Percentiles rank a stretch among this genome's conserved stretches.
Conservation (phyloP, 2,888 invertebrate species). For the Incurvaria masculella region DNA sequence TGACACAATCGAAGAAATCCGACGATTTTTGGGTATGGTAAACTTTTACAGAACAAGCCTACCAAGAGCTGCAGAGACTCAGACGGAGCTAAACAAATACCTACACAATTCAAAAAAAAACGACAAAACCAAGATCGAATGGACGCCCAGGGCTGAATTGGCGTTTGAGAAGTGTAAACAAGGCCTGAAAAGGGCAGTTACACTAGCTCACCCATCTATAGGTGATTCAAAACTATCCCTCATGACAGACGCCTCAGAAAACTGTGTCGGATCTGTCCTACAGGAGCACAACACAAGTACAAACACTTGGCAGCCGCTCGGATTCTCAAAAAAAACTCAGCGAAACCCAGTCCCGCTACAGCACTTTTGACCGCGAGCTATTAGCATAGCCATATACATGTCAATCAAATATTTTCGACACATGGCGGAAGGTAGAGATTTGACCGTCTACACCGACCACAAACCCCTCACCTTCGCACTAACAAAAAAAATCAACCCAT, state of each 20-base stretch:
- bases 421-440: slow-evolving; percentile 11
- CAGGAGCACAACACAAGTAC: slow-evolving; percentile 20
- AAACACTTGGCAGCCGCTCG: slow-evolving; percentile 12
- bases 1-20: slow-evolving; percentile 2
- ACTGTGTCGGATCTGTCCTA: slow-evolving; percentile 27
- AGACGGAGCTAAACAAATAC: slow-evolving; percentile 9
- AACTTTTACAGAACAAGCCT: slow-evolving; percentile 9
- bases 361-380: slow-evolving; percentile 14
- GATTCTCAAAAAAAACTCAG: slow-evolving; percentile 9
- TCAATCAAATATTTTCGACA: slow-evolving; percentile 9
- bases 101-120: slow-evolving; percentile 14
- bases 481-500: slow-evolving; percentile 11
- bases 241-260: slow-evolving; percentile 28
- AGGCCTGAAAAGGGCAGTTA: slow-evolving; percentile 8
- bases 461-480: slow-evolving; percentile 11
- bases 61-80: slow-evolving; percentile 7
- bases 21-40: slow-evolving; percentile 10
- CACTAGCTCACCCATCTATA: slow-evolving; percentile 4
- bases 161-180: slow-evolving; percentile 14
- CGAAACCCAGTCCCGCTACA: slow-evolving; percentile 11
- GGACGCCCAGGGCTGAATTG: slow-evolving; percentile 10
- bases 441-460: slow-evolving; percentile 16
- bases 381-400: slow-evolving; percentile 13
- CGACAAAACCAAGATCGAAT: slow-evolving; percentile 16
- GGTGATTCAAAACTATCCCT: slow-evolving; percentile 14